Evolutionary conservation across 2,888 invertebrate genomes (phyloP), one percentile per base, ranked within the genome.

Genomic region (Eristalinus aeneus): DNA sequence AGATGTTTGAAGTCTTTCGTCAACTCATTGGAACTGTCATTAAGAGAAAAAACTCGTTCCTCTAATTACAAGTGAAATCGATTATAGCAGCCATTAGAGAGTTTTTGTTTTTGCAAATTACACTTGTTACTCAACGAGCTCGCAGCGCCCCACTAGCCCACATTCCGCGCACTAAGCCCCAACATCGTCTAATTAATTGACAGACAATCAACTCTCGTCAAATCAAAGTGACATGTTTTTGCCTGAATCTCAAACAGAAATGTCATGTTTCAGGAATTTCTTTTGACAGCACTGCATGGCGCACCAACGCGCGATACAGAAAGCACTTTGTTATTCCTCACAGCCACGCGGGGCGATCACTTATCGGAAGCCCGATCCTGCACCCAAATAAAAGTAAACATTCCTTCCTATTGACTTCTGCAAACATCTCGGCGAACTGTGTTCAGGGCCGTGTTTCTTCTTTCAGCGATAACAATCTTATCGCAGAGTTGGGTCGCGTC

Each of bases 401-500:
- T 65, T 71, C 20, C 46, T 46, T 79, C 65, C 75, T 71, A 80
- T 80, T 85, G 84, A 85, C 84, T 85, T 85, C 84, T 85, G 84
- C 84, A 80, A 80, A 85, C 84, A 85, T 79, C 74, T 75, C 46
- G 22, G 67, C 16, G 46, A 75, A 71, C 84, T 74, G 39, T 46
- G 34, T 65, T 36, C 34, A 27, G 36, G 78, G 16, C 46, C 73
- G 34, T 73, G 64, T 83, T 77, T 46, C 39, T 9, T 32, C n/a
- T 23, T n/a, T 22, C 31, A 16, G 0, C 31, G 84, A 84, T 84
- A 39, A 65, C 8, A 11, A 84, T 84, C 74, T 84, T 79, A 75
- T 84, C 79, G 39, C 12, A n/a, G n/a, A 12, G 39, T 39, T n/a
- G 46, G 6, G 46, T 46, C 46, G 46, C 46, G 16, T 6, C 16